Percentiles rank a stretch among this genome's conserved stretches.
Evolutionary conservation across 2,888 invertebrate species (phyloP).

Genomic region (Platypus cylindrus): DNA sequence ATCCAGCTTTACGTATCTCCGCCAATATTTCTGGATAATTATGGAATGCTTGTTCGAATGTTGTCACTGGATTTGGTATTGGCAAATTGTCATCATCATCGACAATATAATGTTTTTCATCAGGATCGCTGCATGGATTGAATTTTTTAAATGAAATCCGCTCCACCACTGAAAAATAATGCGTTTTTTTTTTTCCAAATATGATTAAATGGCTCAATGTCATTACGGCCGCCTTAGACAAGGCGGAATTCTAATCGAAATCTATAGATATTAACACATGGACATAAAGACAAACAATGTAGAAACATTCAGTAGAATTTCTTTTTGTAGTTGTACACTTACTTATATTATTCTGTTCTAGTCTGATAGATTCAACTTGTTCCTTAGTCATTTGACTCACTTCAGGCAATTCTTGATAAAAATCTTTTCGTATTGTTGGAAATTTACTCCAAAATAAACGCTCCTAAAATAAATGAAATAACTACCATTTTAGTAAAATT

Average conservation of each 20-base stretch:
- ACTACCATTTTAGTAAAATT: background rate
- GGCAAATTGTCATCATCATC: slow-evolving; percentile 24
- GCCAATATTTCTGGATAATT: slow-evolving; percentile 71
- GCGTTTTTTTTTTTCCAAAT: too few relatives aligned
- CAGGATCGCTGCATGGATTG: too few relatives aligned
- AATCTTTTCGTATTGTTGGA: slow-evolving; percentile 62
- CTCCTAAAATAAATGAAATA: background rate
- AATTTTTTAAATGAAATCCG: too few relatives aligned
- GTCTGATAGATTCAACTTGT: slow-evolving; percentile 52
- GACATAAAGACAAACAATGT: background rate
- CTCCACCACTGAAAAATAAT: slow-evolving; percentile 11
- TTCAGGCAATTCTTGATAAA: slow-evolving; percentile 66
- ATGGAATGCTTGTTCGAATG: slow-evolving; percentile 73
- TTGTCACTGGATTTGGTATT: slow-evolving; percentile 65
- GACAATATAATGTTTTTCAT: too few relatives aligned
- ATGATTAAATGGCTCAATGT: too few relatives aligned
- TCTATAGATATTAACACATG: too few relatives aligned
- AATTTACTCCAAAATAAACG: slow-evolving; percentile 42
- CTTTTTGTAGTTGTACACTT: background rate
- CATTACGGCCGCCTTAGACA: too few relatives aligned
- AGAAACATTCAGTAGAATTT: background rate
- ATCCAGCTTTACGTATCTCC: slow-evolving; percentile 71
- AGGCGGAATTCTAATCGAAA: too few relatives aligned
- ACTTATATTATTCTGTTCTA: slow-evolving; percentile 56
- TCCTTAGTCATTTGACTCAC: slow-evolving; percentile 51